Conservation (phyloP, 1,140 invertebrate genomes). For the Brachionus manjavacas region DNA sequence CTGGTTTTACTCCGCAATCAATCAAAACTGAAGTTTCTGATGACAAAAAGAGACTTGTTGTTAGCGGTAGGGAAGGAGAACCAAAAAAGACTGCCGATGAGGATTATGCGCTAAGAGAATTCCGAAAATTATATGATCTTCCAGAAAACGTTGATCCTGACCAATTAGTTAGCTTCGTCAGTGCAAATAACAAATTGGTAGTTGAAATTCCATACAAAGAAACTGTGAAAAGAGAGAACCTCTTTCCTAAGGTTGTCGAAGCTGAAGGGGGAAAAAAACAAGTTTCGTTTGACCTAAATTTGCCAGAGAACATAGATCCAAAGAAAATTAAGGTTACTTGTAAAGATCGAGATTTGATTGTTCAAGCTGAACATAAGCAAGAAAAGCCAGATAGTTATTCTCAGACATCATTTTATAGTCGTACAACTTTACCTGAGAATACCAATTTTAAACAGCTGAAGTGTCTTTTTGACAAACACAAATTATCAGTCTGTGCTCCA, state of each 20-base stretch:
- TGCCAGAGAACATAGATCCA: slow-evolving; percentile 32
- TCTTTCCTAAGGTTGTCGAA: not conserved
- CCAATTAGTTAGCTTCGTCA: slow-evolving; percentile 13
- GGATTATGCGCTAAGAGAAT: slow-evolving; percentile 28
- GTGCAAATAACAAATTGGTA: not conserved
- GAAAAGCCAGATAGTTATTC: slow-evolving; percentile 28
- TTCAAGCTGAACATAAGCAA: slow-evolving; percentile 34
- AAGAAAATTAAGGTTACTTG: slow-evolving; percentile 30
- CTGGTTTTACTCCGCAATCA: slow-evolving; percentile 25
- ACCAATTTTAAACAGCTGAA: slow-evolving; percentile 12
- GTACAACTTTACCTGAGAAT: slow-evolving; percentile 14
- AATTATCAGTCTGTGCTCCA: not conserved
- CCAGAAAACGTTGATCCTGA: slow-evolving; percentile 32
- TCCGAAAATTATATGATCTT: not conserved
- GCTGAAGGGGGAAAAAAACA: slow-evolving; percentile 10
- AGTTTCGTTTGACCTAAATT: not conserved
- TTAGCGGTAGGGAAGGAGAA: slow-evolving; percentile 2
- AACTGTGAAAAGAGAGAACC: not conserved
- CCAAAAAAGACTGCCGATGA: not conserved
- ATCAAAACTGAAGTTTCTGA: slow-evolving; percentile 24
- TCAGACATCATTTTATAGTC: slow-evolving; percentile 6
- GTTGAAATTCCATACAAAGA: slow-evolving; percentile 37
- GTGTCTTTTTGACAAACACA: not conserved
- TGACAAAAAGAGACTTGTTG: slow-evolving; percentile 5
- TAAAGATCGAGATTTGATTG: slow-evolving; percentile 28